phyloP scores from a whole-genome alignment of 2,113 vertebrate genomes.

The Tympanuchus pallidicinctus region DNA sequence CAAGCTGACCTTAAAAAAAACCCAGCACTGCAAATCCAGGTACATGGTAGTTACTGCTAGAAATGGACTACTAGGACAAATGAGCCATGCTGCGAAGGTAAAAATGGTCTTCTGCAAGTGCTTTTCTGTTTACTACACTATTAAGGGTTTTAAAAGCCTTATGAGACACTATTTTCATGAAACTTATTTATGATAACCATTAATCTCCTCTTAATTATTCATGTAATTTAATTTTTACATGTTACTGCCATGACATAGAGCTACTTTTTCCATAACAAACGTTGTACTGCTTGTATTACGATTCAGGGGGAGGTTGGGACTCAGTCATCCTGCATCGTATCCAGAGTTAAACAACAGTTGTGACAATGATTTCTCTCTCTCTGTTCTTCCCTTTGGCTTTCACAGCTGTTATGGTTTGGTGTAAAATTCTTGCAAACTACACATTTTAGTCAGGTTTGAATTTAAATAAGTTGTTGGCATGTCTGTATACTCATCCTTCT shows the following conservation, averaged over 20 bases:
- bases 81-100: neutral
- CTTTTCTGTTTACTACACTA: neutral
- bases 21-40: neutral
- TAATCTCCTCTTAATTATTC: neutral
- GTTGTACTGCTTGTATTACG: neutral
- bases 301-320: neutral
- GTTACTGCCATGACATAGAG: neutral
- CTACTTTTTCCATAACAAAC: neutral
- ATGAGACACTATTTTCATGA: neutral
- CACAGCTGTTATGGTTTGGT: neutral
- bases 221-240: neutral
- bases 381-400: neutral
- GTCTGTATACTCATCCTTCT: neutral
- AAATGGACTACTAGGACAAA: rapidly evolving
- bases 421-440: neutral
- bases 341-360: neutral
- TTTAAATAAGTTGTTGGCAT: neutral
- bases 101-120: neutral
- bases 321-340: neutral
- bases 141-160: neutral
- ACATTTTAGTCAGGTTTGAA: neutral
- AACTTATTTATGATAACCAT: neutral
- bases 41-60: neutral
- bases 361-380: neutral
- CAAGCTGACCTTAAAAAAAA: neutral